A percentile compares a stretch with the other conserved stretches of the same genome.
Evolutionary conservation across 2,888 invertebrate species (phyloP).

Genomic region (Latheticus oryzae): DNA sequence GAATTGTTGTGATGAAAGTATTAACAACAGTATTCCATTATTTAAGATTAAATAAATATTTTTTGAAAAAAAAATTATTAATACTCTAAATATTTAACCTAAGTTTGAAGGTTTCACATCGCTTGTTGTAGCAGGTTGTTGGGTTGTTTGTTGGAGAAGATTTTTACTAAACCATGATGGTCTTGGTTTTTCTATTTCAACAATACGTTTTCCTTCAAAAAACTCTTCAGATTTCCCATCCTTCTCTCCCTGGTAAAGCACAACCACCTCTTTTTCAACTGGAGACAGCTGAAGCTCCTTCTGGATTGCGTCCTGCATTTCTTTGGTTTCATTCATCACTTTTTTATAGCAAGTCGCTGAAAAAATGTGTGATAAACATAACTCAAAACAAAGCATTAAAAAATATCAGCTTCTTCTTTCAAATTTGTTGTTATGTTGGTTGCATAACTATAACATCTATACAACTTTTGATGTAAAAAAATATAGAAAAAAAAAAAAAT

Average conservation of each 20-base stretch:
- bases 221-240: slow-evolving; percentile 72
- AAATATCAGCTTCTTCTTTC: not conserved
- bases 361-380: too few relatives aligned
- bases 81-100: slow-evolving; percentile 66
- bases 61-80: slow-evolving; percentile 3
- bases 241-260: slow-evolving; percentile 87
- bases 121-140: slow-evolving; percentile 75
- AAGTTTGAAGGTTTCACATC: slow-evolving; percentile 81
- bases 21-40: slow-evolving; percentile 13
- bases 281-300: slow-evolving; percentile 77
- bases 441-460: too few relatives aligned
- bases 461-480: too few relatives aligned
- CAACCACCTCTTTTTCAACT: slow-evolving; percentile 85
- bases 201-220: slow-evolving; percentile 79
- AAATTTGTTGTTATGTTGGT: slow-evolving; percentile 1
- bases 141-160: slow-evolving; percentile 82
- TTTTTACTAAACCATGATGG: slow-evolving; percentile 92
- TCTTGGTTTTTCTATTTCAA: slow-evolving; percentile 87
- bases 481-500: not conserved
- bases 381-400: slow-evolving; percentile 7
- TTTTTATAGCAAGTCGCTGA: slow-evolving; percentile 87
- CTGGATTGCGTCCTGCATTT: slow-evolving; percentile 81
- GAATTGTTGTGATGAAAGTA: slow-evolving; percentile 50
- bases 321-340: slow-evolving; percentile 83
- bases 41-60: slow-evolving; percentile 1